Evolutionary conservation across 1,140 invertebrate genomes (phyloP).

Genomic region (Calycopis cecrops): DNA sequence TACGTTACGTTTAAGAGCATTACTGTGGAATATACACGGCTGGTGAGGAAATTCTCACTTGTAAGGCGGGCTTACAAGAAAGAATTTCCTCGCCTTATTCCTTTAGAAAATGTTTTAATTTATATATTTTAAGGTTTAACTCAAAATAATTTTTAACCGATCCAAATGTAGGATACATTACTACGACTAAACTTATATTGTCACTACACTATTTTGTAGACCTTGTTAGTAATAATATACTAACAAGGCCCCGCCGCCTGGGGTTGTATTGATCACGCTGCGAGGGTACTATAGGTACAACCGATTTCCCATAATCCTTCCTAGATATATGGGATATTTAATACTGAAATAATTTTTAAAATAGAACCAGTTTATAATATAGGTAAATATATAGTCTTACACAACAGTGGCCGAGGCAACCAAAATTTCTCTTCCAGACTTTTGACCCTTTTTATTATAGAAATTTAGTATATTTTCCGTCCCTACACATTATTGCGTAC

Average conservation of each 20-base stretch:
- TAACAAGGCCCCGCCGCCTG: not conserved
- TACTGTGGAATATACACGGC: not conserved
- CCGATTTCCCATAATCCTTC: not conserved
- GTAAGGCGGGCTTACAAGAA: too few relatives aligned
- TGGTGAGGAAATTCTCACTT: conserved; percentile 1
- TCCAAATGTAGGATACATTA: too few relatives aligned
- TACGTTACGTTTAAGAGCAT: conserved; percentile 11
- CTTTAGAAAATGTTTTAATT: not conserved
- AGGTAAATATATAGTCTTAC: too few relatives aligned
- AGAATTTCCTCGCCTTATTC: too few relatives aligned
- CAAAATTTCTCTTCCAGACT: not conserved
- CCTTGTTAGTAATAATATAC: too few relatives aligned
- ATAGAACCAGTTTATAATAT: too few relatives aligned
- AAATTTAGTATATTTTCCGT: not conserved
- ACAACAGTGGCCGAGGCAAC: not conserved
- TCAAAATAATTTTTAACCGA: not conserved
- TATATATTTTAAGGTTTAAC: not conserved
- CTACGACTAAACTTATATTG: too few relatives aligned
- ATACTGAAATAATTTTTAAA: not conserved
- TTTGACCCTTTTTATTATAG: not conserved
- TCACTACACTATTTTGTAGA: too few relatives aligned
- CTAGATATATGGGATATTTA: not conserved
- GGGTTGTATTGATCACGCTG: not conserved
- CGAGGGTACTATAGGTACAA: not conserved
- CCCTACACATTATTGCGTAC: not conserved